These are phyloP conservation scores for Anguilla pacifica DNA, from an alignment of 2,797 vertebrate species.

Conservation along the genomic window DNA sequence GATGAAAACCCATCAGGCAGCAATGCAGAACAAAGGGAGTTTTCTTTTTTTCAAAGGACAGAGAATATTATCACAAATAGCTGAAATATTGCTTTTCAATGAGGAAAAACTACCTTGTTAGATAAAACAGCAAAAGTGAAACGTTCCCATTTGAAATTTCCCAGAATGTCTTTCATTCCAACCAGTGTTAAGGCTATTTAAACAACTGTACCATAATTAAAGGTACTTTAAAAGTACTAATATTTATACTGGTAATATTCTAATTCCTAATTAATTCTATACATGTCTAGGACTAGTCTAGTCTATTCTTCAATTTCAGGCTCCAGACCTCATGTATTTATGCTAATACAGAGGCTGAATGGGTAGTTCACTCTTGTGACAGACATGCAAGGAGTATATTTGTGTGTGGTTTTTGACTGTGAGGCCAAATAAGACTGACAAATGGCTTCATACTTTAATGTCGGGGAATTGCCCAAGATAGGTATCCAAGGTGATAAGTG, in stretches of 20 bases:
- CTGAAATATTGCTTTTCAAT: background rate
- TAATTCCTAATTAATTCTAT: background rate
- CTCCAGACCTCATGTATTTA: background rate
- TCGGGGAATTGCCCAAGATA: slow-evolving; percentile 96
- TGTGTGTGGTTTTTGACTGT: background rate
- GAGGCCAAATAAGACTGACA: background rate
- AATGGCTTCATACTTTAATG: slow-evolving; percentile 80
- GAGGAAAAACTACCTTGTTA: background rate
- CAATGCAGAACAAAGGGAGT: background rate
- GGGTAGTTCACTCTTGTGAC: background rate
- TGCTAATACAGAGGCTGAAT: background rate
- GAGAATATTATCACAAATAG: background rate
- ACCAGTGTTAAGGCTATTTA: background rate
- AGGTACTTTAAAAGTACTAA: background rate
- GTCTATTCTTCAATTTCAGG: background rate
- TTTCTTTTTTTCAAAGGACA: background rate
- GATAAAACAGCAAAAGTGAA: background rate
- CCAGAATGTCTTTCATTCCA: background rate
- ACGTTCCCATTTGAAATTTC: background rate
- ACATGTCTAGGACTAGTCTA: background rate
- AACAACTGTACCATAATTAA: background rate
- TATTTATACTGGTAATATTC: background rate
- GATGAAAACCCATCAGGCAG: background rate
- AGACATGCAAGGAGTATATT: background rate
- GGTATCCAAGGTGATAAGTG: slow-evolving; percentile 86